Base-by-base conservation (phyloP, 2,113 vertebrate species). In the Edolisoma coerulescens region DNA sequence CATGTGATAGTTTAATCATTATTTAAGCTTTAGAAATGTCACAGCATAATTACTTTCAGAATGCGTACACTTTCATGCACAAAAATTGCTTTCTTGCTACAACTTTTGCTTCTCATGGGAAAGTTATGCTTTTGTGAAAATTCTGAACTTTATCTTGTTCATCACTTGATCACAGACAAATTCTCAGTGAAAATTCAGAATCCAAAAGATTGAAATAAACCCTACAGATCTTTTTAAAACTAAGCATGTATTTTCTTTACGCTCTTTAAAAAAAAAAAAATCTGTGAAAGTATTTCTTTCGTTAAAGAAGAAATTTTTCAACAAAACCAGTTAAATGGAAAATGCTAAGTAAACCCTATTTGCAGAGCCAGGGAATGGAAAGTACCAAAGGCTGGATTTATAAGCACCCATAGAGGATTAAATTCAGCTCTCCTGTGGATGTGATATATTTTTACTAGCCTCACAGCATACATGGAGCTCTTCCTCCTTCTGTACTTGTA, bases 11-110 rank as follows among this genome's bases (percentile, higher is more conserved):
- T 89, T 95, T 92, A 95, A 95, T 95, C 83, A 93, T 94, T 92
- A 93, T 97, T 97, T 94, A 93, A 93, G 95, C 90, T 94, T 95
- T 77, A 90, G 90, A 96, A 97, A 95, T 97, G 92, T 93, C 94
- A 95, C 71, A 95, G 96, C 81, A 61, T 95, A 95, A 97, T 97
- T 96, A 71, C 95, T 97, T 93, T 90, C 84, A 95, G 93, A 95
- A 84, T 75, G 76, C 74, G 27, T 84, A 71, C 73, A 81, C 60
- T 92, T 92, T 42, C 68, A 75, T 75, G 89, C 65, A 90, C 60
- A 86, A 81, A 89, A 96, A 75, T 32, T 81, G 60, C 75, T 96
- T 90, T 86, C 49, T 90, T 88, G 68, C 81, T 90, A 56, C 76
- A 93, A 84, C 64, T 95, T 92, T 78, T 78, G 56, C 47, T 54